phyloP scores from a whole-genome alignment of 2,797 vertebrate genomes.

The Muscicapa comitata region DNA sequence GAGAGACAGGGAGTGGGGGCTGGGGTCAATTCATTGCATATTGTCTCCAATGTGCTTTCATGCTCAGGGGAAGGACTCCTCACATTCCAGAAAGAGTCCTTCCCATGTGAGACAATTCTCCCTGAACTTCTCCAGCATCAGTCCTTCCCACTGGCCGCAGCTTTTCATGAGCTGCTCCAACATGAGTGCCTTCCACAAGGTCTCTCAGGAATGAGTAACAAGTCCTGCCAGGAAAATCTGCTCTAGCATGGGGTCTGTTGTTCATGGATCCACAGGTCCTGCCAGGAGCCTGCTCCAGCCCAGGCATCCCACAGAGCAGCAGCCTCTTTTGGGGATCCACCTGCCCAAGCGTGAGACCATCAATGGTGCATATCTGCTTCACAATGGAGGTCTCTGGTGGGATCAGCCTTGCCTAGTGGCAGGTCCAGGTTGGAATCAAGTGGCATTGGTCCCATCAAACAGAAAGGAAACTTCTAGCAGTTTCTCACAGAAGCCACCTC shows the following conservation, averaged over 20 bases:
- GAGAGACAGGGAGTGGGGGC: no score
- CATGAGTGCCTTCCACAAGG: no score
- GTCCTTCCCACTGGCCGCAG: no score
- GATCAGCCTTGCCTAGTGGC: not conserved
- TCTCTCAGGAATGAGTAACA: not conserved
- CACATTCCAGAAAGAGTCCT: not conserved
- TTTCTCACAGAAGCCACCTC: not conserved
- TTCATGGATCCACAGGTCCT: no score
- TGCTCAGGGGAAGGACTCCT: not conserved
- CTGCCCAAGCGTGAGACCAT: rapidly evolving
- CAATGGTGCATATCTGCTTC: not conserved
- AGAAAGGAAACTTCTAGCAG: not conserved
- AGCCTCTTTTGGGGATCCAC: not conserved
- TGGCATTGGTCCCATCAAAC: not conserved
- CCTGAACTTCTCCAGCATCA: not conserved
- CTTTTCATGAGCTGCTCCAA: not conserved
- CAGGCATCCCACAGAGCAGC: rapidly evolving
- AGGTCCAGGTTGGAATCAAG: rapidly evolving
- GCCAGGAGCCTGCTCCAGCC: not conserved
- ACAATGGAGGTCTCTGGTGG: not conserved
- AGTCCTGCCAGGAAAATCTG: not conserved
- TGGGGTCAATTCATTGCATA: not conserved
- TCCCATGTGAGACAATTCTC: not conserved
- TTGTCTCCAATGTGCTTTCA: not conserved
- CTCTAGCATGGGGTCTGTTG: rapidly evolving